Base-by-base conservation (phyloP, 1,140 invertebrate species). In the Solen grandis region DNA sequence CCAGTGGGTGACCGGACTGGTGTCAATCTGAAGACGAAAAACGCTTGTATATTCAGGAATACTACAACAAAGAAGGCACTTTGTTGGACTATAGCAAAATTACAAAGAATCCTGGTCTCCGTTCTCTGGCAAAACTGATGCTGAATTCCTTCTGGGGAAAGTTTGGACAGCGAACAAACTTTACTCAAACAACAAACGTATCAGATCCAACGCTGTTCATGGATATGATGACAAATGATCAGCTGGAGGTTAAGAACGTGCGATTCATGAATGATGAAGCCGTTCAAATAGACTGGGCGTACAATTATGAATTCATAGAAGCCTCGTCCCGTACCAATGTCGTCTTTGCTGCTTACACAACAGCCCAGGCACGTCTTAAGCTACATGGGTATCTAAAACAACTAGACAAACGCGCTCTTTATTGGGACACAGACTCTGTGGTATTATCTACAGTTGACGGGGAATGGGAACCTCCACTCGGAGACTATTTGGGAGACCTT, bases 401-500 rank as follows among this genome's bases (percentile, higher is more conserved):
- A 41, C 66, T 93, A 16, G 84, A 79, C 10, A 41, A 79, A 5
- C 41, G 85, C 22, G 88, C 87, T 5, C 62, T 63, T 2, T 63
- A 63, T 25, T 63, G 60, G 19, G 60, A 63, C 25, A 63, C 60
- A 63, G 60, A 63, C 27, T 63, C 29, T 1, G 5, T 33, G 2
- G 60, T 63, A 8, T 63, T 63, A 36, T 19, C 19, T 10, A 35
- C 29, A 4, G 5, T 2, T 33, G 13, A 16, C 5, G 60, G 60
- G 1, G 29, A 63, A 33, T 63, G 29, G 60, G 60, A 63, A n/a
- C 31, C 60, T 10, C 33, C 33, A 10, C 27, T 63, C 19, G 60
- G 60, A 2, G 60, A 63, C 19, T 92, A 8, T 92, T 92, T 77
- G 90, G 83, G 36, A 91, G 92, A 70, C 92, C 92, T 8, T 91